Conservation (phyloP, 2,888 invertebrate genomes). For the Eupithecia insigniata region DNA sequence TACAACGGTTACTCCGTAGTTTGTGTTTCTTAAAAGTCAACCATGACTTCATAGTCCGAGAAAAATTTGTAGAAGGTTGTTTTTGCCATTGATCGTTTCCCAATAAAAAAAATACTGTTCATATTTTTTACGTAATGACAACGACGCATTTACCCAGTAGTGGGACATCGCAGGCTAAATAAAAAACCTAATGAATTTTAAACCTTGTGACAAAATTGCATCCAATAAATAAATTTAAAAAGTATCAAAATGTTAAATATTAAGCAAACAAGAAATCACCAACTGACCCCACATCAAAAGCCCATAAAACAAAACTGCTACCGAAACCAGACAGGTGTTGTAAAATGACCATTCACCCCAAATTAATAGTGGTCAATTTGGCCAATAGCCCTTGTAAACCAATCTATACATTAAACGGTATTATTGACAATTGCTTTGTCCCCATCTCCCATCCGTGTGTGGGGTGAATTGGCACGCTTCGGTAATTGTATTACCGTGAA, state of each 20-base stretch:
- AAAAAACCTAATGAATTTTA: too few relatives aligned
- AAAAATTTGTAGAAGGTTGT: neutral
- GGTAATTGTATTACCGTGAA: constrained; percentile 70
- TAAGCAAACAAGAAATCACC: neutral
- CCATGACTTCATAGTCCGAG: neutral
- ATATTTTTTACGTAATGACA: neutral
- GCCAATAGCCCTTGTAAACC: constrained; percentile 66
- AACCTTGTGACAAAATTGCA: too few relatives aligned
- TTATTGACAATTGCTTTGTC: constrained; percentile 68
- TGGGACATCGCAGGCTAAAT: too few relatives aligned
- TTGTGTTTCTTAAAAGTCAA: neutral
- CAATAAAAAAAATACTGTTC: neutral
- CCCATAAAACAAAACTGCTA: constrained; percentile 36
- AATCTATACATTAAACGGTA: constrained; percentile 73
- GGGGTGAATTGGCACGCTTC: constrained; percentile 63
- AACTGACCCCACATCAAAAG: constrained; percentile 5
- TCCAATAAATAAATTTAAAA: too few relatives aligned
- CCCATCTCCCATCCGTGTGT: constrained; percentile 45
- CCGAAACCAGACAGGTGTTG: constrained; percentile 37
- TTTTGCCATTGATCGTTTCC: neutral
- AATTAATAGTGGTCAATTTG: constrained; percentile 77
- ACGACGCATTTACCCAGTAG: neutral
- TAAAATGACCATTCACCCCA: constrained; percentile 49
- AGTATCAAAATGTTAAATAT: too few relatives aligned
- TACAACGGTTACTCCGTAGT: neutral